Evolutionary conservation across 2,888 invertebrate genomes (phyloP), one percentile per base, ranked within the genome.

Genomic region (Neoitamus cyanurus): DNA sequence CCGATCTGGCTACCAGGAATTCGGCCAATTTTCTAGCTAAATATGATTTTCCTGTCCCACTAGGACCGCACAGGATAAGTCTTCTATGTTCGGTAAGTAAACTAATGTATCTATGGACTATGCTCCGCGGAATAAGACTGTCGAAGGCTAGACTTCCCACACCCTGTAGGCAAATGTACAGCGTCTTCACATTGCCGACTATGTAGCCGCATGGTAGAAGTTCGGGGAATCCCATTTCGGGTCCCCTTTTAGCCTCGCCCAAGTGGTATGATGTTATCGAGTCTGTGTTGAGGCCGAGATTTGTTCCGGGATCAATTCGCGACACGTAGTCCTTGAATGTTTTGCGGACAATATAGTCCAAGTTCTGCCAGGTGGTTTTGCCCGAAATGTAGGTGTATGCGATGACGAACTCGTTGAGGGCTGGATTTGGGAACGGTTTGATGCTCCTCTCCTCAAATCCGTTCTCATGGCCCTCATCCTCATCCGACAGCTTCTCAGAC

Each of bases 21-120:
- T 99, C 97, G 0, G 99, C 99, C 80, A 99, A 92, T 89, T 98
- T 96, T 34, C 97, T 96, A 6, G 99, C 99, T 87, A 99, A 92
- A 90, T 98, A 98, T 0, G 98, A 98, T 92, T 99, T 99, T 20
- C 99, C 98, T 0, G 98, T 99, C 69, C 99, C 99, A 89, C 96
- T 96, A 0, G 99, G 98, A 0, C 99, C 99, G 91, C 98, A 99
- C 15, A 99, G 92, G 87, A 99, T 98, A 86, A 99, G 95, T 73
- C 99, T 93, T 31, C 98, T 93, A 91, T 99, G 98, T 89, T 99
- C 98, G 82, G 96, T 94, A 86, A 99, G 92, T 83, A 98, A 92
- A n/a, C 95, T 95, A 73, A 97, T 94, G 89, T 97, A 96, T 91
- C 99, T 95, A 92, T 98, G 98, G 83, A 99, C 96, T 88, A 98